phyloP scores from a whole-genome alignment of 1,140 invertebrate species.

The Drosophila ananassae region DNA sequence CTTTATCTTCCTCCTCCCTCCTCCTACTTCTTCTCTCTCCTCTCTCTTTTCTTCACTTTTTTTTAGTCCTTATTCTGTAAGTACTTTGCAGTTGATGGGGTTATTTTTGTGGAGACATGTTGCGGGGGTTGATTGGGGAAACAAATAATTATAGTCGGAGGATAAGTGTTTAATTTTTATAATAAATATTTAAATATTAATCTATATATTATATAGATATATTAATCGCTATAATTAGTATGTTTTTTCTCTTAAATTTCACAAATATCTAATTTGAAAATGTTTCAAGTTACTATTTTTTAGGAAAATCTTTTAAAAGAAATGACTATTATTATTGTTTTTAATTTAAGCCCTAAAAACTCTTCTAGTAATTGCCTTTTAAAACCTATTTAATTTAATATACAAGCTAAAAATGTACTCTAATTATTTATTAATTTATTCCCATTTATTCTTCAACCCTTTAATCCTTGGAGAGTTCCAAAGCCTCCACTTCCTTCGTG shows the following conservation, averaged over 20 bases:
- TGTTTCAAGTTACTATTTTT: too few relatives aligned
- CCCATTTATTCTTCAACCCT: background rate
- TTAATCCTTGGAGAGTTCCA: background rate
- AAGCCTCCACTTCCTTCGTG: background rate
- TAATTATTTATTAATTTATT: background rate
- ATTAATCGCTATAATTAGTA: too few relatives aligned
- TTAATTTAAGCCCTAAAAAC: too few relatives aligned
- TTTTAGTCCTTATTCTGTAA: background rate
- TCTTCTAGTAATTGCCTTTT: too few relatives aligned
- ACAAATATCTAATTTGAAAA: too few relatives aligned
- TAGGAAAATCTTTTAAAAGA: too few relatives aligned
- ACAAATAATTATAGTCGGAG: background rate
- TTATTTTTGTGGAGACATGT: conserved; percentile 1
- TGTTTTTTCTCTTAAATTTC: too few relatives aligned
- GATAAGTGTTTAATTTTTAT: background rate
- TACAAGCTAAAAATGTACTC: background rate
- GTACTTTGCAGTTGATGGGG: conserved; percentile 13
- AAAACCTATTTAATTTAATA: too few relatives aligned
- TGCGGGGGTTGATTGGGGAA: background rate
- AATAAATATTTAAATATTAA: too few relatives aligned
- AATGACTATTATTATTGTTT: too few relatives aligned
- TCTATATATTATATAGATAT: too few relatives aligned
- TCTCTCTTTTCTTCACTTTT: background rate
- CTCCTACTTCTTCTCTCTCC: background rate
- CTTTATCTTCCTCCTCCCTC: background rate